phyloP scores from a whole-genome alignment of 92 coral and sea anemone species.

The Pocillopora grandis region DNA sequence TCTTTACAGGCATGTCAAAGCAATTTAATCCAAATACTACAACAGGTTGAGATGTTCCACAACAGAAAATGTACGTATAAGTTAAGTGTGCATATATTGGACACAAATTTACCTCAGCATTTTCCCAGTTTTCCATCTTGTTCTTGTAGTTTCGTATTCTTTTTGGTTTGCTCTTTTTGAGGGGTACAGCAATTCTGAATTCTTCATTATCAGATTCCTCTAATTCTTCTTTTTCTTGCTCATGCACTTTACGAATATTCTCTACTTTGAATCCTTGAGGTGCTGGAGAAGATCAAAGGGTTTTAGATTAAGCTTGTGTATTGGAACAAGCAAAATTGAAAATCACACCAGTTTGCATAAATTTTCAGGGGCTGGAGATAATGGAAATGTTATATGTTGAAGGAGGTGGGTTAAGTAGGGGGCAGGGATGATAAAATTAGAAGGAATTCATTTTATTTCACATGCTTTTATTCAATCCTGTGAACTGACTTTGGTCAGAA shows the following conservation, averaged over 20 bases:
- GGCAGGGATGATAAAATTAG: too few species aligned
- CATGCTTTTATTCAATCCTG: too few species aligned
- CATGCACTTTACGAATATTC: conserved; percentile 65
- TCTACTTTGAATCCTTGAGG: conserved; percentile 90
- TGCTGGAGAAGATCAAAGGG: conserved; percentile 39
- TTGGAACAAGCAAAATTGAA: too few species aligned
- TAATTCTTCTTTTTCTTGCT: conserved; percentile 60
- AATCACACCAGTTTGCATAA: too few species aligned
- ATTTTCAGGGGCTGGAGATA: neutral
- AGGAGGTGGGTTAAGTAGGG: too few species aligned
- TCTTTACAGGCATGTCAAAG: too few species aligned
- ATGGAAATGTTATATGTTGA: too few species aligned
- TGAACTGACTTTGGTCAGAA: too few species aligned
- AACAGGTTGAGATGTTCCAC: too few species aligned
- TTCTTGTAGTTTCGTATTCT: conserved; percentile 76
- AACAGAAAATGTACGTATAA: too few species aligned
- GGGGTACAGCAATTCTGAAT: conserved; percentile 50
- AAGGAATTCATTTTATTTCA: too few species aligned
- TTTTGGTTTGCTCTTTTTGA: conserved; percentile 63
- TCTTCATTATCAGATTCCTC: conserved; percentile 84
- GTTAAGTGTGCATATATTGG: neutral
- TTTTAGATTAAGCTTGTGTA: neutral
- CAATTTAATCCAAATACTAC: neutral
- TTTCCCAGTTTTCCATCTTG: conserved; percentile 98
- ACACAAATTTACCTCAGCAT: conserved; percentile 74